phyloP scores from a whole-genome alignment of 1,140 invertebrate species.

The Diorhabda sublineata region DNA sequence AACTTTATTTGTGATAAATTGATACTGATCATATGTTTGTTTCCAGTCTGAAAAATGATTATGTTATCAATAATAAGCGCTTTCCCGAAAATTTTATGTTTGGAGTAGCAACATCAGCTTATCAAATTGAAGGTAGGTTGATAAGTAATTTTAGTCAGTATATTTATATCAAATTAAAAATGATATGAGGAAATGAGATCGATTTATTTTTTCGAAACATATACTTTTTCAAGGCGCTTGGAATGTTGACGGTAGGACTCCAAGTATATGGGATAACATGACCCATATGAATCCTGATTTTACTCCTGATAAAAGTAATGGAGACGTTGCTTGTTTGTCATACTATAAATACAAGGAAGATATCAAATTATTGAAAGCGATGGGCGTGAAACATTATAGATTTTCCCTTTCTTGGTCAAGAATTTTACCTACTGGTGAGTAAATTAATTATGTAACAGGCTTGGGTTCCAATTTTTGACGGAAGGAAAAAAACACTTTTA shows the following conservation, averaged over 20 bases:
- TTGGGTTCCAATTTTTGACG: too few species aligned
- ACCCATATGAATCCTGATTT: background rate
- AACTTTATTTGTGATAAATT: too few species aligned
- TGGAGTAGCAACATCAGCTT: slow-evolving; percentile 13
- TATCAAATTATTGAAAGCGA: background rate
- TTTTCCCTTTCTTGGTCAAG: slow-evolving; percentile 12
- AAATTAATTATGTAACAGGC: background rate
- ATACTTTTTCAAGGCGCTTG: background rate
- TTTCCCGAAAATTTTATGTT: slow-evolving; percentile 12
- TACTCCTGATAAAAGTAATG: background rate
- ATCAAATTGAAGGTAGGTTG: slow-evolving; percentile 8
- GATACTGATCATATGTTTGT: background rate
- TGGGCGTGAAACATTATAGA: slow-evolving; percentile 5
- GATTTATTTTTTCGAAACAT: background rate
- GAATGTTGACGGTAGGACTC: background rate
- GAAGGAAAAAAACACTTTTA: too few species aligned
- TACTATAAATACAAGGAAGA: slow-evolving; percentile 18
- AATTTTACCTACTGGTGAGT: slow-evolving; percentile 10
- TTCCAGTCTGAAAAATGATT: slow-evolving; percentile 5
- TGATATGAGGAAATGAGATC: background rate
- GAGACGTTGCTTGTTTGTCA: background rate
- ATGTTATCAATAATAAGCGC: slow-evolving; percentile 6
- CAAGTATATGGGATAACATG: slow-evolving; percentile 5
- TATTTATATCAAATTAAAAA: background rate
- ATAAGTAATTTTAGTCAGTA: background rate